These are phyloP conservation scores for Protobothrops flavoviridis DNA, from an alignment of 2,113 vertebrate species.

Conservation along the genomic window DNA sequence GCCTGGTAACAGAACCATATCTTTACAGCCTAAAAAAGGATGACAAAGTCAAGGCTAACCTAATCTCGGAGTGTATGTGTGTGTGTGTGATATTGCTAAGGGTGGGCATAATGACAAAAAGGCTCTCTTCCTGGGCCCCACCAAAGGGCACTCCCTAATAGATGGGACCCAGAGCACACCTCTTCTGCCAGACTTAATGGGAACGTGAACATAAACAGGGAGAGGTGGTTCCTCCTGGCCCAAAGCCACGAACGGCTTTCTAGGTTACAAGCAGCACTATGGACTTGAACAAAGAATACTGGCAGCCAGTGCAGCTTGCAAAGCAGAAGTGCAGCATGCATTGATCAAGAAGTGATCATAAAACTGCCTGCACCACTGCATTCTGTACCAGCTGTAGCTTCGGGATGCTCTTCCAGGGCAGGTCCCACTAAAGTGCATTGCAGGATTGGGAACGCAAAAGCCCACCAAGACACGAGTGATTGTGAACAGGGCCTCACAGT, in stretches of 20 bases:
- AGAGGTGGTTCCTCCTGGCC: not conserved
- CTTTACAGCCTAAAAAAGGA: not conserved
- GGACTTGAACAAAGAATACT: not conserved
- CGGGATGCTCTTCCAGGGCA: not conserved
- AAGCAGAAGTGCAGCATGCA: not conserved
- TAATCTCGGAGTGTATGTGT: not conserved
- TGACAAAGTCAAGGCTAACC: not conserved
- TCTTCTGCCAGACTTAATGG: not conserved
- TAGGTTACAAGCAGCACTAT: not conserved
- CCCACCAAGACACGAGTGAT: not conserved
- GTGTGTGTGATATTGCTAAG: not conserved
- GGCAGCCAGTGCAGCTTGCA: not conserved
- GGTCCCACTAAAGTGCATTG: not conserved
- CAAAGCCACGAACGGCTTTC: not conserved
- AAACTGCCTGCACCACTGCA: not conserved
- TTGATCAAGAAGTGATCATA: not conserved
- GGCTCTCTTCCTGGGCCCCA: not conserved
- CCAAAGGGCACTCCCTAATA: not conserved
- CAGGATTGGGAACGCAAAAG: not conserved
- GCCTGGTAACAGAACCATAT: not conserved
- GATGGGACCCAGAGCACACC: not conserved
- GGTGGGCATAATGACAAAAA: not conserved
- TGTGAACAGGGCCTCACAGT: not conserved
- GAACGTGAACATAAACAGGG: not conserved
- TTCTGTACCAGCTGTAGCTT: not conserved